Evolutionary conservation across 2,888 invertebrate genomes (phyloP), one percentile per base, ranked within the genome.

Genomic region (Zaprionus bogoriensis): DNA sequence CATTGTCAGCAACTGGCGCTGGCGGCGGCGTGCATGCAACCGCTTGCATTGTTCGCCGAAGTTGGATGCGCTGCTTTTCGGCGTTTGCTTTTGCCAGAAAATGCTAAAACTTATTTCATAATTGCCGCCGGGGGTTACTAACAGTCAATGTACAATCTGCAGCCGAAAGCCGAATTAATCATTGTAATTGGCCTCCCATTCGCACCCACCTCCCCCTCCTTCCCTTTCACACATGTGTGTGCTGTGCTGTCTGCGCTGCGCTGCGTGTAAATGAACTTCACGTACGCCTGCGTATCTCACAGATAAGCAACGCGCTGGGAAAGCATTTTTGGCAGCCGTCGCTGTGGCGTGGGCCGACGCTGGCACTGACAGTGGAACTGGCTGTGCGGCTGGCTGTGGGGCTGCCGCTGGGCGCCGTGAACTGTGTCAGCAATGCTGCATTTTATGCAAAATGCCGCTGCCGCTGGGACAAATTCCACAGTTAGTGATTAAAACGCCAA

Each of bases 221-320:
- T 1, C 14, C 32, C 12, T n/a, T 1, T 3, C 14, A 32, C 17
- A 17, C 2, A 6, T 36, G 38, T 19, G 19, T 6, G 32, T 50
- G 30, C 14, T 42, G 57, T 53, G 52, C 50, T 57, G 52, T 53
- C 50, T 48, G 64, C 47, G 45, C 61, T 63, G 78, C 58, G 65
- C 82, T 76, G 86, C 83, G 83, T 83, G 86, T 83, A 83, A 83
- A 83, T 83, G 83, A 83, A 83, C 86, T 80, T 76, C 47, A 53
- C 55, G 64, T 63, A 69, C 55, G 50, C 23, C 32, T n/a, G n/a
- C n/a, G n/a, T 60, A 66, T 74, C 65, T 66, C 66, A 62, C 60
- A 68, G 75, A 68, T 67, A 72, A 61, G n/a, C 42, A 55, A 47
- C 27, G 48, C 25, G 68, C 75, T 82, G 81, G 80, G 86, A 82